phyloP scores from a whole-genome alignment of 2,888 invertebrate genomes.

The Lucinisca nassula region DNA sequence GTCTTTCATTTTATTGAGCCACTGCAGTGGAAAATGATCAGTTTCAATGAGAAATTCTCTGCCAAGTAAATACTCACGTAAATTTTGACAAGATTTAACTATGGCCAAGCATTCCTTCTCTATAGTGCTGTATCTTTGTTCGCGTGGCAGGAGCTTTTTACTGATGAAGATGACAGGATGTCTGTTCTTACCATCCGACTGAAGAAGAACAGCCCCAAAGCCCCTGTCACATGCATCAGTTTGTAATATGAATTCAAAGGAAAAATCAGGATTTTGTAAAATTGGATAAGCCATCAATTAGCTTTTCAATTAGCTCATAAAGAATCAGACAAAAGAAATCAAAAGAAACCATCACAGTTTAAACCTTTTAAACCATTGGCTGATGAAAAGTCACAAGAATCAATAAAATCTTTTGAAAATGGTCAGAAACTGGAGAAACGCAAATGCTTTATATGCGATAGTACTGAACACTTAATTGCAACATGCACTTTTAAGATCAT shows the following conservation, averaged over 20 bases:
- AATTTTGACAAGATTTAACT: not conserved
- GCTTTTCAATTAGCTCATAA: too few species aligned
- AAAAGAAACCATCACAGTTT: too few species aligned
- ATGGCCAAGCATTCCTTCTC: constrained; percentile 16
- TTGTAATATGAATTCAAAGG: constrained; percentile 11
- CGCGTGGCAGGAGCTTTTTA: constrained; percentile 8
- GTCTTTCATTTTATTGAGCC: constrained; percentile 28
- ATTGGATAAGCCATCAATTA: not conserved
- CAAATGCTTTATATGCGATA: not conserved
- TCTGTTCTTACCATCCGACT: not conserved
- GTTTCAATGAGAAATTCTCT: constrained; percentile 40
- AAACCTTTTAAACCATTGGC: too few species aligned
- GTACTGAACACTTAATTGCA: constrained; percentile 20
- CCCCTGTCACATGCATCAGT: not conserved
- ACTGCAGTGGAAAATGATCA: constrained; percentile 34
- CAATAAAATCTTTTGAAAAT: too few species aligned
- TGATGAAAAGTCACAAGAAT: too few species aligned
- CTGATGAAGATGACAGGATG: not conserved
- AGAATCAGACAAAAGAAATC: too few species aligned
- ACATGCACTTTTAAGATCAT: not conserved
- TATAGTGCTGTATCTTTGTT: not conserved
- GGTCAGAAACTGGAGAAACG: too few species aligned
- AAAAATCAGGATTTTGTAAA: not conserved
- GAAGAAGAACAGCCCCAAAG: not conserved
- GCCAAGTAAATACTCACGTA: constrained; percentile 34